A percentile compares a stretch with the other conserved stretches of the same genome.
Conservation (phyloP, 23 tunicate genomes). For the Halocynthia aurantium region DNA sequence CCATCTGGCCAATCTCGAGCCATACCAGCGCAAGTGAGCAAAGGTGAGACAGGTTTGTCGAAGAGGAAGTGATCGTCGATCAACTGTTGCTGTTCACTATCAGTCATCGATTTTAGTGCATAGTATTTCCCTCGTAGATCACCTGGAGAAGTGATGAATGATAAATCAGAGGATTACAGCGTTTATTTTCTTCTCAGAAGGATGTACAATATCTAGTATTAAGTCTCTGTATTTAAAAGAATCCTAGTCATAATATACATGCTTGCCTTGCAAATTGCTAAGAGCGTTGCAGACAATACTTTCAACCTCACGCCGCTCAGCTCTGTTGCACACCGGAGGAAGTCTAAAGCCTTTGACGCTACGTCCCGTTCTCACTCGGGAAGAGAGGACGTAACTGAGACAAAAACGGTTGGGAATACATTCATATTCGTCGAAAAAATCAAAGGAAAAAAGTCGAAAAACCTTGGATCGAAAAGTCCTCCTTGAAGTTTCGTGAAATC, state of each 20-base stretch:
- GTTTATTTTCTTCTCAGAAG: not conserved
- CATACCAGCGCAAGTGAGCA: slow-evolving; percentile 84
- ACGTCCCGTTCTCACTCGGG: slow-evolving; percentile 85
- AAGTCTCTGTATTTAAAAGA: not conserved
- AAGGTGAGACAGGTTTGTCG: slow-evolving; percentile 79
- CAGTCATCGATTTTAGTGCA: slow-evolving; percentile 61
- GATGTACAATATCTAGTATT: not conserved
- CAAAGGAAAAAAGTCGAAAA: not conserved
- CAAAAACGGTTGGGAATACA: not conserved
- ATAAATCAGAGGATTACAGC: not conserved
- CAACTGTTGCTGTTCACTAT: slow-evolving; percentile 45
- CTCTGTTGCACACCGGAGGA: slow-evolving; percentile 73
- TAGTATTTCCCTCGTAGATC: slow-evolving; percentile 76
- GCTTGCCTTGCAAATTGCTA: slow-evolving; percentile 14
- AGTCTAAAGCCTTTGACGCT: slow-evolving; percentile 76
- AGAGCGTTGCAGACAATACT: slow-evolving; percentile 41
- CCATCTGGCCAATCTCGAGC: slow-evolving; percentile 98
- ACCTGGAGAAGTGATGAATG: slow-evolving; percentile 29
- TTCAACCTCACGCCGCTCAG: slow-evolving; percentile 74
- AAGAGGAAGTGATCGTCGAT: slow-evolving; percentile 70
- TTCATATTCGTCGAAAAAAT: not conserved
- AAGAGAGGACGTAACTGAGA: slow-evolving; percentile 71
- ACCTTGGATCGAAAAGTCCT: slow-evolving; percentile 59
- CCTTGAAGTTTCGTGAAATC: slow-evolving; percentile 62
- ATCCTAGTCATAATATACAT: not conserved